Conservation (phyloP, 1,140 invertebrate genomes). For the Leptinotarsa texana region DNA sequence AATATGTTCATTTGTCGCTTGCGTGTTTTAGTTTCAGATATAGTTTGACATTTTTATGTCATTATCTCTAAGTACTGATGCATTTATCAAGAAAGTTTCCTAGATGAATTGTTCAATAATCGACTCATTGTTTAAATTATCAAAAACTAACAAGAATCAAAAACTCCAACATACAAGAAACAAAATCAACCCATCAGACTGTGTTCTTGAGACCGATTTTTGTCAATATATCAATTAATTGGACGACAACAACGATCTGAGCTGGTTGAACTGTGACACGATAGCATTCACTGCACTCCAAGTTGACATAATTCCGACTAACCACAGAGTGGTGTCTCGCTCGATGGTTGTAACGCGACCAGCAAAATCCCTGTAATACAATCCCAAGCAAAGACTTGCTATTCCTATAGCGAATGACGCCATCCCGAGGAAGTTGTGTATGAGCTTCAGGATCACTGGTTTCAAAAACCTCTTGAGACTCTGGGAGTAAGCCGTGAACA, state of each 20-base stretch:
- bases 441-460: slow-evolving; percentile 30
- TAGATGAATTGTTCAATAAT: no score
- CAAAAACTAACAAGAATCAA: no score
- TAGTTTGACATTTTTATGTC: no score
- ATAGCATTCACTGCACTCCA: slow-evolving; percentile 33
- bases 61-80: no score
- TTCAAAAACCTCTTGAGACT: slow-evolving; percentile 22
- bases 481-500: slow-evolving; percentile 29
- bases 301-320: slow-evolving; percentile 19
- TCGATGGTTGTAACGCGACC: background rate
- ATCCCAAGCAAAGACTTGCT: slow-evolving; percentile 9
- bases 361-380: background rate
- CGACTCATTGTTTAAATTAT: no score
- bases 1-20: no score
- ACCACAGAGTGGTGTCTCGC: background rate
- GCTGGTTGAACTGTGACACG: slow-evolving; percentile 24
- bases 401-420: slow-evolving; percentile 30
- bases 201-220: no score
- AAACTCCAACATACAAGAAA: no score
- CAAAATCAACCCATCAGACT: no score
- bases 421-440: slow-evolving; percentile 34
- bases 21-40: no score
- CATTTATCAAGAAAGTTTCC: no score
- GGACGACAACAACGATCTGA: background rate
- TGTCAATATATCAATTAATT: no score